Evolutionary conservation across 2,113 vertebrate species (phyloP).

Genomic region (Burhinus oedicnemus): DNA sequence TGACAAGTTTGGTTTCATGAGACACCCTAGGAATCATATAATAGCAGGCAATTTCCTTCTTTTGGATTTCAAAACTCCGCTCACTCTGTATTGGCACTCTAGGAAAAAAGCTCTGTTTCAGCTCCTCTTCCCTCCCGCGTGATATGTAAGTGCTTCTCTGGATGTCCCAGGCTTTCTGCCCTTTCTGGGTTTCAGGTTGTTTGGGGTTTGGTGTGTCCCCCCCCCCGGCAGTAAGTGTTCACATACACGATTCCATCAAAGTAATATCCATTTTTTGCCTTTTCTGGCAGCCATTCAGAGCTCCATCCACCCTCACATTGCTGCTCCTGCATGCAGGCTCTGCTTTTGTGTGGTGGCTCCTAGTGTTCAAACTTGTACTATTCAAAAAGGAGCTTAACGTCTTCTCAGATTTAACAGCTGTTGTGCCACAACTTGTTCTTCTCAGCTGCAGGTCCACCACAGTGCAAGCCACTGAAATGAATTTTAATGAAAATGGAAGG

Average conservation of each 20-base stretch:
- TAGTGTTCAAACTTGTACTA: neutral
- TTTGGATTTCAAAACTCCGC: neutral
- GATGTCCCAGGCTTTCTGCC: neutral
- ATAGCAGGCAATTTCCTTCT: neutral
- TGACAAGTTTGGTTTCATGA: neutral
- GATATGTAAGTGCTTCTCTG: neutral
- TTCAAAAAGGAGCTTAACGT: neutral
- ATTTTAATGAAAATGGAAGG: neutral
- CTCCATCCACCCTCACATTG: accelerated
- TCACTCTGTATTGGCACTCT: neutral
- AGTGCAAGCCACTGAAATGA: neutral
- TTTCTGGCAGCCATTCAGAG: neutral
- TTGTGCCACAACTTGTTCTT: neutral
- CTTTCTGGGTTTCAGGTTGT: neutral
- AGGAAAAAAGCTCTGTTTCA: neutral
- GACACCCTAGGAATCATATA: neutral
- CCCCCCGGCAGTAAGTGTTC: too few species aligned
- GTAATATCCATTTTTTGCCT: neutral
- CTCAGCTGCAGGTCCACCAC: neutral
- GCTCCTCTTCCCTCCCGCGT: neutral
- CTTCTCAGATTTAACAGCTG: neutral
- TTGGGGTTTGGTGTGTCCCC: neutral
- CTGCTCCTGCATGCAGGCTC: neutral
- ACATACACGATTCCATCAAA: accelerated
- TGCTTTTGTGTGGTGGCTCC: neutral